A percentile compares a stretch with the other conserved stretches of the same genome.
Evolutionary conservation across 2,113 vertebrate genomes (phyloP).

Genomic region (Pipra filicauda): DNA sequence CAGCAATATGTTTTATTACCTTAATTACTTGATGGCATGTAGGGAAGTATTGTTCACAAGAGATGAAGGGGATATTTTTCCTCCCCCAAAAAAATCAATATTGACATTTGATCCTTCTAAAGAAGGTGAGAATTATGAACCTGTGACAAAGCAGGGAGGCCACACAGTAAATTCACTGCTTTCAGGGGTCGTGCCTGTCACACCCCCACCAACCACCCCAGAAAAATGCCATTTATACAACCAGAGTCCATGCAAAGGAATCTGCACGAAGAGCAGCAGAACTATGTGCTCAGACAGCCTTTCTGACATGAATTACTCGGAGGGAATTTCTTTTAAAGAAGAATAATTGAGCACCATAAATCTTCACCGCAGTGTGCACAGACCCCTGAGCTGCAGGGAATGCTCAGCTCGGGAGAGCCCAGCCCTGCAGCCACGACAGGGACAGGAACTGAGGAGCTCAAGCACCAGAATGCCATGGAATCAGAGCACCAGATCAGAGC

Average conservation of each 20-base stretch:
- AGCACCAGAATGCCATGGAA: not conserved
- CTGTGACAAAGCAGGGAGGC: not conserved
- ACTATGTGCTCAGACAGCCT: not conserved
- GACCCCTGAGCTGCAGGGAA: not conserved
- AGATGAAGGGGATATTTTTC: not conserved
- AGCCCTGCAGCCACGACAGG: not conserved
- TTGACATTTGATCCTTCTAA: not conserved
- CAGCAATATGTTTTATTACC: not conserved
- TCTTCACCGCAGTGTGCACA: rapidly evolving
- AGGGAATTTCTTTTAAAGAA: not conserved
- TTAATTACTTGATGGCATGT: not conserved
- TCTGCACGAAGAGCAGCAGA: not conserved
- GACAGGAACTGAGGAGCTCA: not conserved
- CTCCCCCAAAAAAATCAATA: not conserved
- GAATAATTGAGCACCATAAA: not conserved
- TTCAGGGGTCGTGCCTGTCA: not conserved
- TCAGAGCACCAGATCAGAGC: no score
- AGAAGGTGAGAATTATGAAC: not conserved
- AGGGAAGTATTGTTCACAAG: not conserved
- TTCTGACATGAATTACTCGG: not conserved
- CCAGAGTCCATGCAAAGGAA: not conserved
- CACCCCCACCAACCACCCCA: not conserved
- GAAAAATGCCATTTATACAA: not conserved
- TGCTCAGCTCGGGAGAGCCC: rapidly evolving
- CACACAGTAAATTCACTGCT: not conserved